Evolutionary conservation across 2,888 invertebrate species (phyloP).

Genomic region (Noctua janthe): DNA sequence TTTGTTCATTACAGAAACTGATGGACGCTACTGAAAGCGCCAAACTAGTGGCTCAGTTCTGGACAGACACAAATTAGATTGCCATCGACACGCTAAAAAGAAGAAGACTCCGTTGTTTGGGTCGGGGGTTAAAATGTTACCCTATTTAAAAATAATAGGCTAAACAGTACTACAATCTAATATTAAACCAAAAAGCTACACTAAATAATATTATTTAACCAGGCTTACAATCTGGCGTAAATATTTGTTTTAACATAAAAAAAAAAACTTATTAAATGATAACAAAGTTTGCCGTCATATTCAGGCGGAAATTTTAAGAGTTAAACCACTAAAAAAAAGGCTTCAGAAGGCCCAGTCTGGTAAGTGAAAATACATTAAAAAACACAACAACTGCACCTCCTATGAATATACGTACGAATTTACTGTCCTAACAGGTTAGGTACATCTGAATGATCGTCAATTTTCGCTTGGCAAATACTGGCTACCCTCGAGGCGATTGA

Average conservation of each 20-base stretch:
- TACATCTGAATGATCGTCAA: no score
- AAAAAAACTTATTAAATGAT: constrained; percentile 52
- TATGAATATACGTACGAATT: no score
- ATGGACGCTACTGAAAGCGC: no score
- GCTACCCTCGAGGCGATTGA: no score
- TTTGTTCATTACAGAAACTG: no score
- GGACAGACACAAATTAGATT: no score
- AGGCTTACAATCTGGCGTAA: constrained; percentile 1
- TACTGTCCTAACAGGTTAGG: no score
- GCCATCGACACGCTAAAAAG: no score
- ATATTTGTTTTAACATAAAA: constrained; percentile 34
- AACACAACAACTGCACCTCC: background rate
- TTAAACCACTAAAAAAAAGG: background rate
- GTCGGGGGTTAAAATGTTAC: background rate
- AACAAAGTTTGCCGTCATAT: constrained; percentile 41
- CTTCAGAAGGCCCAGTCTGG: background rate
- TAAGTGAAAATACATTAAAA: background rate
- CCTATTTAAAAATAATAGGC: background rate
- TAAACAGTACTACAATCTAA: background rate
- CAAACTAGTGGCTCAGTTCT: no score
- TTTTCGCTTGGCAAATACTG: no score
- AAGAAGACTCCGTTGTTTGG: background rate
- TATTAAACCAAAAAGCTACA: background rate
- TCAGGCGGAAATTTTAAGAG: constrained; percentile 18
- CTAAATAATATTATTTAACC: constrained; percentile 23